phyloP scores from a whole-genome alignment of 2,797 vertebrate species.

The Sphenopsis melanotis region DNA sequence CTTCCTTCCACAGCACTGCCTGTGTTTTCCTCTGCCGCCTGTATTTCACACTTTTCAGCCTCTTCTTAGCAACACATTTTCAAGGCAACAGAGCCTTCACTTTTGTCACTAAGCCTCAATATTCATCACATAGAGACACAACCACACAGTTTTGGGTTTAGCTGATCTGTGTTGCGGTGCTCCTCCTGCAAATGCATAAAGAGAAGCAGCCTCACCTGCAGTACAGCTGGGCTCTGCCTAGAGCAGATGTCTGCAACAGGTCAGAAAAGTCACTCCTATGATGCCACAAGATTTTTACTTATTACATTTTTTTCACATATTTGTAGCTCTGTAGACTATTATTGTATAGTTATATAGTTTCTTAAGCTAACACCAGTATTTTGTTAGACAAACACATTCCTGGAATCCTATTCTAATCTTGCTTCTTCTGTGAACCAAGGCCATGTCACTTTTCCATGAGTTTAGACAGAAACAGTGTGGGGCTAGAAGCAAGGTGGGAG shows the following conservation, averaged over 20 bases:
- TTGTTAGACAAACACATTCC: not conserved
- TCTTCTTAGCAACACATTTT: slow-evolving; percentile 34
- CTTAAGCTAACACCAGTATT: not conserved
- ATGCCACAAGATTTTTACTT: not conserved
- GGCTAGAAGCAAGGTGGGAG: not conserved
- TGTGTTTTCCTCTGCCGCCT: not conserved
- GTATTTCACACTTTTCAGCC: not conserved
- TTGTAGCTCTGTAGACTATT: not conserved
- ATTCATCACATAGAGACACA: not conserved
- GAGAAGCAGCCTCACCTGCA: not conserved
- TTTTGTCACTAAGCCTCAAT: not conserved
- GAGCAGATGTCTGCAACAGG: not conserved
- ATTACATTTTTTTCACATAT: not conserved
- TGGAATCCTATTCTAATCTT: not conserved
- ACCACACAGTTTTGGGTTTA: not conserved
- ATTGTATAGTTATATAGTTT: not conserved
- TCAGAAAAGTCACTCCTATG: not conserved
- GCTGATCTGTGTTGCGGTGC: not conserved
- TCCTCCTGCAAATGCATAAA: not conserved
- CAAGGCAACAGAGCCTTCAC: not conserved
- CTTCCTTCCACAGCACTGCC: not conserved
- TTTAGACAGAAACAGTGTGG: not conserved
- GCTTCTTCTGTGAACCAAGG: not conserved
- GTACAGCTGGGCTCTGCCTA: not conserved
- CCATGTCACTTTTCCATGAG: not conserved